Conservation (phyloP, 2,888 invertebrate species). For the Drosophila limbata region DNA sequence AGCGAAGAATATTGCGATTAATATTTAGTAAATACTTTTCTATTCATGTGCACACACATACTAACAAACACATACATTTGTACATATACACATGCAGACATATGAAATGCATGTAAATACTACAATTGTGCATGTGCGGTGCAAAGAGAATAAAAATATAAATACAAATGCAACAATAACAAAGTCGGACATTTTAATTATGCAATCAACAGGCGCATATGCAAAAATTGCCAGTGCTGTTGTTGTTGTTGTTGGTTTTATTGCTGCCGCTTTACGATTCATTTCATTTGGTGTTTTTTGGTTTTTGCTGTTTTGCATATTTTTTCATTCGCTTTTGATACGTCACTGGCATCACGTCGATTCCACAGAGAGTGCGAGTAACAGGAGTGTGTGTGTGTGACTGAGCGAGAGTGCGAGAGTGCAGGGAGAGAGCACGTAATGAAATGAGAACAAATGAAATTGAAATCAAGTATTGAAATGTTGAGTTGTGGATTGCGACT, state of each 20-base stretch:
- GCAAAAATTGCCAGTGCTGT: conserved; percentile 31
- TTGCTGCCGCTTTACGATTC: conserved; percentile 45
- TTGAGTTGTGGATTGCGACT: conserved; percentile 13
- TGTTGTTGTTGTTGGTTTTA: conserved; percentile 32
- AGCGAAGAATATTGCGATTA: conserved; percentile 37
- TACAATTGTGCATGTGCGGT: conserved; percentile 6
- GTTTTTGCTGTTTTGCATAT: conserved; percentile 46
- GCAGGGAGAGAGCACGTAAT: neutral
- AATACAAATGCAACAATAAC: conserved; percentile 26
- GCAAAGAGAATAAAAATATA: conserved; percentile 27
- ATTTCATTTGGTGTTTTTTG: conserved; percentile 40
- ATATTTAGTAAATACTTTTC: conserved; percentile 28
- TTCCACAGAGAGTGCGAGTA: conserved; percentile 13
- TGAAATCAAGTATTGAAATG: conserved; percentile 40
- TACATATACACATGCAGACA: neutral
- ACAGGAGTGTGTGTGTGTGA: neutral
- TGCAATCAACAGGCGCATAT: conserved; percentile 59
- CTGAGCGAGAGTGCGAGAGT: neutral
- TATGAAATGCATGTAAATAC: neutral
- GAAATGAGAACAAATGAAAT: conserved; percentile 43
- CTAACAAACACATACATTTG: neutral
- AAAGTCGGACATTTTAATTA: conserved; percentile 50
- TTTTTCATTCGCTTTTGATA: conserved; percentile 50
- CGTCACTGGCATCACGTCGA: conserved; percentile 47
- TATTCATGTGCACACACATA: conserved; percentile 11